Conservation (phyloP, 2,113 vertebrate species). For the Eolophus roseicapilla region DNA sequence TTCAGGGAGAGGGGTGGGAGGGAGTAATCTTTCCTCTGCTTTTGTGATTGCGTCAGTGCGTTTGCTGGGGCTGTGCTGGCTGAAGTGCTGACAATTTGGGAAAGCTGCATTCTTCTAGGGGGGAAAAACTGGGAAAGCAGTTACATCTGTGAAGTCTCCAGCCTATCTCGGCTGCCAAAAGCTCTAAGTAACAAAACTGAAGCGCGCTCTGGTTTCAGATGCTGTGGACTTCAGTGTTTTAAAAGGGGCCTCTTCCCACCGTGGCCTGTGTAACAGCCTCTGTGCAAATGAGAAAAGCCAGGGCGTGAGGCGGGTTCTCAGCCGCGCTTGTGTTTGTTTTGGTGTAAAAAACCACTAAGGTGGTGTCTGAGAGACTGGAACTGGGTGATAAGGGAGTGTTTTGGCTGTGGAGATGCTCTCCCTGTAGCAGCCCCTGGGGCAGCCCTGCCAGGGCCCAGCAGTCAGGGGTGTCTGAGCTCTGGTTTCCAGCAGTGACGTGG, state of each 20-base stretch:
- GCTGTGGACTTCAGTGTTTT: fast-evolving
- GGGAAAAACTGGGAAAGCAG: not conserved
- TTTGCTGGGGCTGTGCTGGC: not conserved
- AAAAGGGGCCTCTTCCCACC: not conserved
- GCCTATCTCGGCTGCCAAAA: not conserved
- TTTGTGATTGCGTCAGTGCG: fast-evolving
- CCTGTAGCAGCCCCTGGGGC: fast-evolving
- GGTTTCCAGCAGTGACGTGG: not conserved
- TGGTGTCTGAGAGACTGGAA: not conserved
- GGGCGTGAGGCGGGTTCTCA: not conserved
- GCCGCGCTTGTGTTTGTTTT: not conserved
- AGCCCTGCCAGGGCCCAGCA: not conserved
- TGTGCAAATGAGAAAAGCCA: fast-evolving
- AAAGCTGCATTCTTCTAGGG: not conserved
- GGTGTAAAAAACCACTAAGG: not conserved
- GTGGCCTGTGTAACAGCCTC: fast-evolving
- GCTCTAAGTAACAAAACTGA: not conserved
- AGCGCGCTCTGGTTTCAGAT: not conserved
- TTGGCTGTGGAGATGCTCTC: not conserved
- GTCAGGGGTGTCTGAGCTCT: not conserved
- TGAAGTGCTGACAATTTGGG: not conserved
- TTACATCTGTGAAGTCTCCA: slow-evolving; percentile 9
- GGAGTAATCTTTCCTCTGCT: not conserved
- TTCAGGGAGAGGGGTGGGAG: not conserved
- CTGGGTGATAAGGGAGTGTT: fast-evolving